Percentiles rank a stretch among this genome's conserved stretches.
phyloP scores from a whole-genome alignment of 1,140 invertebrate genomes.

The Globodera rostochiensis region DNA sequence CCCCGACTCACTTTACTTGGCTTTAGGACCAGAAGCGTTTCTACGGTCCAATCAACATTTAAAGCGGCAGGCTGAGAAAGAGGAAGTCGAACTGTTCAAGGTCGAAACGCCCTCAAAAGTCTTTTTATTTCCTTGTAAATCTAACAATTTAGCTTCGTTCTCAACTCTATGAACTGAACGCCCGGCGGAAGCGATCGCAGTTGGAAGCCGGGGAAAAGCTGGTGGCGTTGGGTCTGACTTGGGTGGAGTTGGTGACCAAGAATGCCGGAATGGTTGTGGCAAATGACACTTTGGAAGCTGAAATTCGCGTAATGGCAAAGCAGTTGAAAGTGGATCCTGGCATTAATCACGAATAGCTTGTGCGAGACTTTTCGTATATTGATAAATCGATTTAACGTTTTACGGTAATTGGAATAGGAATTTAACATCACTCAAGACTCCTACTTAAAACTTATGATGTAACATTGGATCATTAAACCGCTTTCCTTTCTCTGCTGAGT shows the following conservation, averaged over 20 bases:
- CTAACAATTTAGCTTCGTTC: slow-evolving; percentile 46
- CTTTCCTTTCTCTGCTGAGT: no score
- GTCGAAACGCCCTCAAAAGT: not conserved
- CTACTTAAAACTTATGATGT: no score
- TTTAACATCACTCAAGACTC: no score
- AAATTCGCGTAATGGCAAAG: slow-evolving; percentile 33
- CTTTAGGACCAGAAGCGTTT: slow-evolving; percentile 27
- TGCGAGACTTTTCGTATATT: not conserved
- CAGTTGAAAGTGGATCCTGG: slow-evolving; percentile 35
- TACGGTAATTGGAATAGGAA: no score
- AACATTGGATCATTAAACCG: no score
- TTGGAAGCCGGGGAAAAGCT: slow-evolving; percentile 50
- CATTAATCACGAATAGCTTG: slow-evolving; percentile 8
- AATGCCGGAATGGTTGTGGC: slow-evolving; percentile 44
- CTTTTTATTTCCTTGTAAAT: not conserved
- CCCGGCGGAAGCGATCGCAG: slow-evolving; percentile 43
- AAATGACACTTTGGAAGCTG: slow-evolving; percentile 26
- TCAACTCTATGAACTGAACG: slow-evolving; percentile 52
- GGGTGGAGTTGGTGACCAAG: slow-evolving; percentile 50
- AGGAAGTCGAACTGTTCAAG: slow-evolving; percentile 39
- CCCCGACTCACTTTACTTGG: not conserved
- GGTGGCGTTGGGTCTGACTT: slow-evolving; percentile 33
- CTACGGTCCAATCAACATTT: slow-evolving; percentile 36
- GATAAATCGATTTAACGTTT: no score
- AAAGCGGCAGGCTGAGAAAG: slow-evolving; percentile 25